Evolutionary conservation across 2,888 invertebrate genomes (phyloP).

Genomic region (Rhagonycha fulva): DNA sequence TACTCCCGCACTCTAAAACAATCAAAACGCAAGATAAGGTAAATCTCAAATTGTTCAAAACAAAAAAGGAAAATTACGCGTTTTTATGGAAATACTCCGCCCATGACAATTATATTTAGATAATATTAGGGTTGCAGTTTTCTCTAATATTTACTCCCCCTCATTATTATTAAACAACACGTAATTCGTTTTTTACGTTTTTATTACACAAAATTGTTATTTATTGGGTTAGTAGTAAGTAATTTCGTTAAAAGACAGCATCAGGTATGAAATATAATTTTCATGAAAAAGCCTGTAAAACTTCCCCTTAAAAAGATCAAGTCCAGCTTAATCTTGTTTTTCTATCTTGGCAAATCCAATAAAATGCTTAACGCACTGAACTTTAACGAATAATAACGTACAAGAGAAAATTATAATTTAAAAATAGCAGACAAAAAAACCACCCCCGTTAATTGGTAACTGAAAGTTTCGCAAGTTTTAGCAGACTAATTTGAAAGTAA

Average conservation of each 20-base stretch:
- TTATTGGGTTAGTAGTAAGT: neutral
- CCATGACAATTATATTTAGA: too few species aligned
- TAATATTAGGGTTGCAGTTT: too few species aligned
- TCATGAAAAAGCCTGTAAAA: neutral
- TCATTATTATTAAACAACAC: neutral
- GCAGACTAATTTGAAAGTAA: conserved; percentile 24
- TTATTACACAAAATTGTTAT: neutral
- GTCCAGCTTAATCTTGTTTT: conserved; percentile 20
- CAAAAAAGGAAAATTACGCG: too few species aligned
- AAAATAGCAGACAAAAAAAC: conserved; percentile 10
- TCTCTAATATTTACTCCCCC: neutral
- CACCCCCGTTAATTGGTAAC: conserved; percentile 10
- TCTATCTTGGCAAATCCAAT: conserved; percentile 21
- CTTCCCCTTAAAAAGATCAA: conserved; percentile 18
- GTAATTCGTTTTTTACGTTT: neutral
- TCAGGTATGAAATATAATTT: neutral
- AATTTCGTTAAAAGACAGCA: neutral
- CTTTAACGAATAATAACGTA: conserved; percentile 22
- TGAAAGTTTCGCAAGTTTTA: conserved; percentile 7
- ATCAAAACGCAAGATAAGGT: too few species aligned
- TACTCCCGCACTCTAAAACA: too few species aligned
- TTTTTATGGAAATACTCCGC: too few species aligned
- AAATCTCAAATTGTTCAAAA: too few species aligned
- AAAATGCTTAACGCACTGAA: conserved; percentile 24
- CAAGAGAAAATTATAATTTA: conserved; percentile 17